phyloP scores from a whole-genome alignment of 2,888 invertebrate species.

The Spilosoma lubricipeda region DNA sequence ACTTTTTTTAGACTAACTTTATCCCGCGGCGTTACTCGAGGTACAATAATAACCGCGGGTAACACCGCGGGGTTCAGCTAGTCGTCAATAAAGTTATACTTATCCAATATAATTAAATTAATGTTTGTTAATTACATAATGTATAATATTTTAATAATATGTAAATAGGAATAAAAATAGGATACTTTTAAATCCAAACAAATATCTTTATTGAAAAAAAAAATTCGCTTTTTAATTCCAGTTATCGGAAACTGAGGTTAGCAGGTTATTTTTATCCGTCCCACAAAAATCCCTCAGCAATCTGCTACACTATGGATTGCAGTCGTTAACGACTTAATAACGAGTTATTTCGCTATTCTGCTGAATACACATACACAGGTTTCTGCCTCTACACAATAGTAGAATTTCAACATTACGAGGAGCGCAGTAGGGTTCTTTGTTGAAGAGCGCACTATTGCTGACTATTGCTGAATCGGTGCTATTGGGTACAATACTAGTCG shows the following conservation, averaged over 20 bases:
- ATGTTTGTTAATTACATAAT: no score
- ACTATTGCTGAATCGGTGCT: slow-evolving; percentile 34
- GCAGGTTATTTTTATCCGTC: slow-evolving; percentile 52
- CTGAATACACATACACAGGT: slow-evolving; percentile 46
- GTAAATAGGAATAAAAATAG: background rate
- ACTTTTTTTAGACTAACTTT: no score
- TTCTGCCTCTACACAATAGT: slow-evolving; percentile 26
- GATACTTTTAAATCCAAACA: background rate
- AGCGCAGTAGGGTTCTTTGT: slow-evolving; percentile 22
- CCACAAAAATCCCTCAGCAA: slow-evolving; percentile 53
- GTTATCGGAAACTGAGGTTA: slow-evolving; percentile 26
- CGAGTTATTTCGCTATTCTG: slow-evolving; percentile 59
- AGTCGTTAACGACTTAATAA: slow-evolving; percentile 68
- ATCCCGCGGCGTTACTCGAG: no score
- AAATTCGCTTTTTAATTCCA: background rate
- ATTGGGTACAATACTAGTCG: slow-evolving; percentile 32
- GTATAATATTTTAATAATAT: background rate
- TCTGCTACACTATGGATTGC: slow-evolving; percentile 52
- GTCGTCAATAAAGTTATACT: background rate
- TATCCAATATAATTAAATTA: background rate
- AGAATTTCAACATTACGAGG: slow-evolving; percentile 39
- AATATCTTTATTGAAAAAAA: background rate
- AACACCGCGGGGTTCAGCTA: no score
- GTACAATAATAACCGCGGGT: no score
- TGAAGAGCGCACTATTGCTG: slow-evolving; percentile 17